Evolutionary conservation across 2,113 vertebrate genomes (phyloP), one percentile per base, ranked within the genome.

Genomic region (Stegostoma tigrinum): DNA sequence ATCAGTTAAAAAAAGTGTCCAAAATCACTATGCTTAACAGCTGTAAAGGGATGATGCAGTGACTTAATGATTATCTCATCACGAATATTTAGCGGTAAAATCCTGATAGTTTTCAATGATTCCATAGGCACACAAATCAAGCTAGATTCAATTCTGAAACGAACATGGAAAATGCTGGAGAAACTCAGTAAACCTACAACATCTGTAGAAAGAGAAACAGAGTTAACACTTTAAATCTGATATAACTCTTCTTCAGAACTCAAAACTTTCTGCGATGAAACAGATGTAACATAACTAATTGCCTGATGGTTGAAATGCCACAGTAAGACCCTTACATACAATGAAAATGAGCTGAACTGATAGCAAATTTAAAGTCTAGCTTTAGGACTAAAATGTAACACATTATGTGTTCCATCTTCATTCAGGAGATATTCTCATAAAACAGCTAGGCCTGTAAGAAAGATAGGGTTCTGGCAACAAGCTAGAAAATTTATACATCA

Each of bases 1-100:
- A 96, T 95, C 38, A 86, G 27, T 45, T 45, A 48, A 48, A 72
- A 86, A 67, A 95, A 34, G 52, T 67, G 48, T 21, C 17, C 42
- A 95, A 61, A n/a, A 48, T 64, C n/a, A 30, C 27, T 61, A 27
- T 90, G 87, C 55, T n/a, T 90, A 48, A 48, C 42, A 72, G 4
- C 72, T 27, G 19, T 42, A 94, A 38, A 72, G 21, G 24, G 6
- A 3, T 48, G 24, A 70, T 14, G 45, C 48, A 48, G 94, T n/a
- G 45, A 7, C 12, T 42, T 1, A 5, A 72, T 30, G 3, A 30
- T 24, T 72, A 30, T 3, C 42, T 10, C 15, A 52, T 72, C 94
- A 52, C 17, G 42, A 45, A 14, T 30, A 30, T 30, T 30, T 12
- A 23, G 24, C 34, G 8, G 12, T 55, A 52, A 89, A 52, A 89